A percentile compares a stretch with the other conserved stretches of the same genome.
These are phyloP conservation scores for Drosophila nr. perissopoda DNA, from an alignment of 2,888 invertebrate species.

Conservation along the genomic window DNA sequence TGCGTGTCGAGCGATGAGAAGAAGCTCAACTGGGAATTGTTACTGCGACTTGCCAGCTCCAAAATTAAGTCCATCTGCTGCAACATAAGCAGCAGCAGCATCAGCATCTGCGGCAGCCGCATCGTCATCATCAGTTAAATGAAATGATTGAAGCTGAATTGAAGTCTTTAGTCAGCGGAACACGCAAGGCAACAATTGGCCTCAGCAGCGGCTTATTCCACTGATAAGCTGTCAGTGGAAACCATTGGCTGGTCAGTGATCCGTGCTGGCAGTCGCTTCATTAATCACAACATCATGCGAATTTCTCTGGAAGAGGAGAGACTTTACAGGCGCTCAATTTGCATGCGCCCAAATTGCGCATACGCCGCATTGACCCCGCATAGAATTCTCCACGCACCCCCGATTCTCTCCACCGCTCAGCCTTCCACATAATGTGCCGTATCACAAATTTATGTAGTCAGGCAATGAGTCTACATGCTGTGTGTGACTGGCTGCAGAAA, in stretches of 20 bases:
- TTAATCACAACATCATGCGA: constrained; percentile 77
- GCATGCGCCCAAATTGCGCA: constrained; percentile 69
- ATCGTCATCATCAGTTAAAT: constrained; percentile 79
- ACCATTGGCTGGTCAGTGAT: constrained; percentile 58
- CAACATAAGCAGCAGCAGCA: constrained; percentile 14
- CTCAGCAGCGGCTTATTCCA: constrained; percentile 12
- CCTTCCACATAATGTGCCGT: constrained; percentile 68
- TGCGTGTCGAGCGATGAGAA: constrained; percentile 56
- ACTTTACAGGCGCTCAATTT: constrained; percentile 30
- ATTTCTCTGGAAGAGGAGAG: constrained; percentile 65
- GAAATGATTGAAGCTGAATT: constrained; percentile 80
- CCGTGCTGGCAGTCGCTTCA: constrained; percentile 66
- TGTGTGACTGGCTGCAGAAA: constrained; percentile 56
- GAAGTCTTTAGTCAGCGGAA: constrained; percentile 79
- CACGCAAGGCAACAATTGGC: constrained; percentile 79
- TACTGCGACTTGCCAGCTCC: constrained; percentile 10
- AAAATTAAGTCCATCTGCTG: constrained; percentile 64
- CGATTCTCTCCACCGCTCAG: not conserved
- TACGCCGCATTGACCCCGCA: constrained; percentile 73
- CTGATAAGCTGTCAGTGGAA: constrained; percentile 75
- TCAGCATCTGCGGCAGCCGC: constrained; percentile 45
- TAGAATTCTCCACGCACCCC: constrained; percentile 15
- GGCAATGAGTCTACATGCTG: constrained; percentile 45
- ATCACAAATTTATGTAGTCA: constrained; percentile 76
- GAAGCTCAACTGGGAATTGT: constrained; percentile 10